Evolutionary conservation across 2,888 invertebrate species (phyloP).

Genomic region (Chaetoderma sp.): DNA sequence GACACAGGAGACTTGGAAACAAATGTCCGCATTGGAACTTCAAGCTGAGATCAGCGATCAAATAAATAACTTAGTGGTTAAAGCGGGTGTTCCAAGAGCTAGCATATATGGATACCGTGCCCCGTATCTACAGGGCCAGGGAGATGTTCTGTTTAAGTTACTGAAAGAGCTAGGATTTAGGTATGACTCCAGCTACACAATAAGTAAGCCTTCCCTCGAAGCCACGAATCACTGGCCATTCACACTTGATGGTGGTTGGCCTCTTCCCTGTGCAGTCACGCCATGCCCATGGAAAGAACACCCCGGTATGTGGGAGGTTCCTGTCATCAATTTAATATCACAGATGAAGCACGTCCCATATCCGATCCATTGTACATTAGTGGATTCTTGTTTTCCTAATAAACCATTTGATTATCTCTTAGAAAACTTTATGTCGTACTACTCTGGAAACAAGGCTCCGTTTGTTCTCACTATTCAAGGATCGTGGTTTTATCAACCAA

Average conservation of each 20-base stretch:
- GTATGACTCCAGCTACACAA: conserved; percentile 45
- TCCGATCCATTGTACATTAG: conserved; percentile 26
- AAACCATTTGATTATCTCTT: conserved; percentile 71
- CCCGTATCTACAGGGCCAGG: conserved; percentile 36
- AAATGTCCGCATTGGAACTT: conserved; percentile 14
- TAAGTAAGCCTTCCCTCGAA: conserved; percentile 10
- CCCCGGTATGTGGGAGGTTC: conserved; percentile 76
- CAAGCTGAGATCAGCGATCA: conserved; percentile 32
- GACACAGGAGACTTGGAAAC: conserved; percentile 19
- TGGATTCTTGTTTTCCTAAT: conserved; percentile 12
- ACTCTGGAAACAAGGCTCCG: conserved; percentile 77
- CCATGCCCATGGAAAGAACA: not conserved
- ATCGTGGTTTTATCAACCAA: conserved; percentile 81
- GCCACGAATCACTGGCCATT: conserved; percentile 28
- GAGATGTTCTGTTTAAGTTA: conserved; percentile 37
- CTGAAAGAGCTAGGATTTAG: conserved; percentile 34
- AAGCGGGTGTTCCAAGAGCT: conserved; percentile 17
- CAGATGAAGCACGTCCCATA: conserved; percentile 19
- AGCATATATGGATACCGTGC: conserved; percentile 43
- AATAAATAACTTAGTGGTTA: conserved; percentile 24
- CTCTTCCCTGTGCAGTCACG: not conserved
- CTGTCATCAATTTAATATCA: no score
- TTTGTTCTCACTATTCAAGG: conserved; percentile 84
- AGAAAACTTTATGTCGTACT: conserved; percentile 81
- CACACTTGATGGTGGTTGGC: not conserved